Percentiles rank a stretch among this genome's conserved stretches.
Evolutionary conservation across 2,113 vertebrate genomes (phyloP).

Genomic region (Prolemur simus): DNA sequence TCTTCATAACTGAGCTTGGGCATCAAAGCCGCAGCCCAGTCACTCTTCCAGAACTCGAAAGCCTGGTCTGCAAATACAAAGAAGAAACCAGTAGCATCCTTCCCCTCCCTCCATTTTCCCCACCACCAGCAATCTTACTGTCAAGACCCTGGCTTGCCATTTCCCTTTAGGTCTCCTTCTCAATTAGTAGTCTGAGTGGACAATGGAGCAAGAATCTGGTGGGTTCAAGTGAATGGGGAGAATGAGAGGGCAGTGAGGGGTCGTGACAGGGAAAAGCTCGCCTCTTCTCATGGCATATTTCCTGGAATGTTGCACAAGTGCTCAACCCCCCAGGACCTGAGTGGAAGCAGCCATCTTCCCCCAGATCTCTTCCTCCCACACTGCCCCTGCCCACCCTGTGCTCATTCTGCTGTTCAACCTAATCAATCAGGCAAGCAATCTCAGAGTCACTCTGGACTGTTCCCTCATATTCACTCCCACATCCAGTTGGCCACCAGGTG

Average conservation of each 20-base stretch:
- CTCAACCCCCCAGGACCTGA: not conserved
- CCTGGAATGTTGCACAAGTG: not conserved
- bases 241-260: too few relatives aligned
- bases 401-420: not conserved
- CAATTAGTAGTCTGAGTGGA: not conserved
- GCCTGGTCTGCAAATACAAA: not conserved
- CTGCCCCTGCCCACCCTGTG: too few relatives aligned
- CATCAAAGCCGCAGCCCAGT: not conserved
- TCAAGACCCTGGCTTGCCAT: not conserved
- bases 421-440: not conserved
- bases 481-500: accelerated
- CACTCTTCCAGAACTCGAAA: not conserved
- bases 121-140: not conserved
- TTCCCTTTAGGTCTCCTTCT: not conserved
- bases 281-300: not conserved
- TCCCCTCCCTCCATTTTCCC: not conserved
- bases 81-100: not conserved
- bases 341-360: not conserved
- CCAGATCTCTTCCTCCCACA: not conserved
- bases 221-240: not conserved
- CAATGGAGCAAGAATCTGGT: not conserved
- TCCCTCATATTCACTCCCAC: not conserved
- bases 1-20: not conserved
- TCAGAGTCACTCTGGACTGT: not conserved
- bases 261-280: not conserved